These are phyloP conservation scores for Rattus rattus DNA, from an alignment of 2,113 vertebrate genomes.

Conservation along the genomic window DNA sequence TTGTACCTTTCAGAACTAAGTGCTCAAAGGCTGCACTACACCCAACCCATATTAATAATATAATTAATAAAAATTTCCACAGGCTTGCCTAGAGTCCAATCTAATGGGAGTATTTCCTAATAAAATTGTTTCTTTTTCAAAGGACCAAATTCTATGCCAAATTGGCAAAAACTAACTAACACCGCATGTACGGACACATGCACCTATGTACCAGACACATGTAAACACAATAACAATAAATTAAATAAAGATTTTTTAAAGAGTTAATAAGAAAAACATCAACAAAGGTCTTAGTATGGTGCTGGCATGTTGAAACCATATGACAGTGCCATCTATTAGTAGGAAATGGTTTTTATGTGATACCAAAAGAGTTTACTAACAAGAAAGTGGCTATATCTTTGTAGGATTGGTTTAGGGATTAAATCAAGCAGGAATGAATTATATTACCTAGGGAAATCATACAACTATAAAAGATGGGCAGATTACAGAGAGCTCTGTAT, in stretches of 20 bases:
- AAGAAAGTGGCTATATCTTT: not conserved
- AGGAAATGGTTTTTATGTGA: constrained; percentile 23
- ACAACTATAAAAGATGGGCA: constrained; percentile 13
- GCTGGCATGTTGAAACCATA: not conserved
- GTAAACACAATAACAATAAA: not conserved
- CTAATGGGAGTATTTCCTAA: not conserved
- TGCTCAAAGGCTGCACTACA: not conserved
- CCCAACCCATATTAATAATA: not conserved
- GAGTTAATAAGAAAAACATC: not conserved
- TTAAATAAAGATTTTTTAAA: not conserved
- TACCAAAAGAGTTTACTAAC: not conserved
- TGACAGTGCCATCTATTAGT: not conserved
- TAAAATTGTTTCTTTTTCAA: not conserved
- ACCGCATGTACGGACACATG: not conserved
- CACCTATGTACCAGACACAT: too few relatives aligned
- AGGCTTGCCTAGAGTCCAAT: not conserved
- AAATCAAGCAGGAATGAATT: not conserved
- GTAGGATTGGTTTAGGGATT: not conserved
- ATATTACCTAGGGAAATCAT: not conserved
- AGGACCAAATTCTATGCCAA: not conserved
- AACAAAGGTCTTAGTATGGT: not conserved
- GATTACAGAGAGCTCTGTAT: not conserved
- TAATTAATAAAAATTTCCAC: not conserved
- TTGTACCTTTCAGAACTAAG: not conserved
- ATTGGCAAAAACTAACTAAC: not conserved